These are phyloP conservation scores for Synergus gifuensis DNA, from an alignment of 2,888 invertebrate genomes.

Conservation along the genomic window DNA sequence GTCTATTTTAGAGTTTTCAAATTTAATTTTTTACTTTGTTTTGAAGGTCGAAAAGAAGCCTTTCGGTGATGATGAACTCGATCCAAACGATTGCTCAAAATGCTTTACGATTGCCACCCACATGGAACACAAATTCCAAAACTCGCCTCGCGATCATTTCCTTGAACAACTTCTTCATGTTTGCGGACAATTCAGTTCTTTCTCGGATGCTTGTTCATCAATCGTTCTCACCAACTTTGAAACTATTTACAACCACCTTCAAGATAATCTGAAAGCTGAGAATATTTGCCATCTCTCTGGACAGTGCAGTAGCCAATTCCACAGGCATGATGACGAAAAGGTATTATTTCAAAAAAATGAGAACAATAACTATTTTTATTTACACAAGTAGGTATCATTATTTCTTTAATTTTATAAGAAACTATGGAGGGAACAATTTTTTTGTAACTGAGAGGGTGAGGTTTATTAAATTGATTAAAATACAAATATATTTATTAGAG, in stretches of 20 bases:
- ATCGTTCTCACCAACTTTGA: slow-evolving; percentile 87
- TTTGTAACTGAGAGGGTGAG: not conserved
- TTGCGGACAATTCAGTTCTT: slow-evolving; percentile 85
- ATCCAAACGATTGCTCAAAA: slow-evolving; percentile 72
- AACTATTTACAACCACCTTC: slow-evolving; percentile 83
- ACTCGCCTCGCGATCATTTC: slow-evolving; percentile 63
- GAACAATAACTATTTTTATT: not conserved
- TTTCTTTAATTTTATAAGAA: too few species aligned
- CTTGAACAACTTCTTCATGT: slow-evolving; percentile 74
- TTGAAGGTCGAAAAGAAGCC: slow-evolving; percentile 41
- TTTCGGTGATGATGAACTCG: slow-evolving; percentile 69
- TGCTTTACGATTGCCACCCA: slow-evolving; percentile 71
- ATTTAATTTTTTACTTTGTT: slow-evolving; percentile 3
- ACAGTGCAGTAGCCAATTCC: slow-evolving; percentile 84
- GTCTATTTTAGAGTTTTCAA: not conserved
- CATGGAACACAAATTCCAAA: slow-evolving; percentile 69
- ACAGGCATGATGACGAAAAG: slow-evolving; percentile 83
- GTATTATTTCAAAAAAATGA: slow-evolving; percentile 57
- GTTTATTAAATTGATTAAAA: slow-evolving; percentile 38
- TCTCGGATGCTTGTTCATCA: slow-evolving; percentile 89
- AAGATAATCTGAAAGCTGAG: slow-evolving; percentile 82
- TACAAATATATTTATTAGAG: slow-evolving; percentile 55
- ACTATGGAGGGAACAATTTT: not conserved
- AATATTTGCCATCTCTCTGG: slow-evolving; percentile 88
- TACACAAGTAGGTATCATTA: not conserved